phyloP scores from a whole-genome alignment of 2,113 vertebrate species.

The Leiothrix lutea region DNA sequence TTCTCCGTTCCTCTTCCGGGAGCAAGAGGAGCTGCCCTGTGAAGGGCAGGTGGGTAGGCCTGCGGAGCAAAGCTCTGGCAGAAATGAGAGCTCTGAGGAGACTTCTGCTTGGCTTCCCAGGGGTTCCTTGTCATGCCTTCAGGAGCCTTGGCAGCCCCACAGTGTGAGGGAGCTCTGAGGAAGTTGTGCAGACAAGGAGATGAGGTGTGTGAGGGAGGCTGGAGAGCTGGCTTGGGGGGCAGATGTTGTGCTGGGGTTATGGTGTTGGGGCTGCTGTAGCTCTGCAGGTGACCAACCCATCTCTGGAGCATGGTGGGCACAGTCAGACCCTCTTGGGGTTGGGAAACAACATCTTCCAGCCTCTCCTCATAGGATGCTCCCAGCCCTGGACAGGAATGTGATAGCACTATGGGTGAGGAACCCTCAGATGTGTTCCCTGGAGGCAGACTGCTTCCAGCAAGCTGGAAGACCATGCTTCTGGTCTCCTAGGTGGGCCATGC shows the following conservation, averaged over 20 bases:
- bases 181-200: neutral
- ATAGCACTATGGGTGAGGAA: neutral
- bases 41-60: neutral
- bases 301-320: rapidly evolving
- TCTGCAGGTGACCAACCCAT: neutral
- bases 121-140: rapidly evolving
- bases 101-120: neutral
- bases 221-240: neutral
- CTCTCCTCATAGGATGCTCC: neutral
- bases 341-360: neutral
- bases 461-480: neutral
- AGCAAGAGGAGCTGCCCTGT: rapidly evolving
- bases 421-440: rapidly evolving
- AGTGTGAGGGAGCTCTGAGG: neutral
- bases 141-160: neutral
- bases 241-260: neutral
- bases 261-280: rapidly evolving
- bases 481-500: neutral
- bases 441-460: neutral
- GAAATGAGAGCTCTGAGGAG: neutral
- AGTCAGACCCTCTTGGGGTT: rapidly evolving
- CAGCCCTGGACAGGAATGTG: neutral
- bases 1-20: rapidly evolving
- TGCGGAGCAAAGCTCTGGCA: neutral
- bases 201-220: neutral